Base-by-base conservation (phyloP, 2,113 vertebrate genomes). In the Elephas maximus region DNA sequence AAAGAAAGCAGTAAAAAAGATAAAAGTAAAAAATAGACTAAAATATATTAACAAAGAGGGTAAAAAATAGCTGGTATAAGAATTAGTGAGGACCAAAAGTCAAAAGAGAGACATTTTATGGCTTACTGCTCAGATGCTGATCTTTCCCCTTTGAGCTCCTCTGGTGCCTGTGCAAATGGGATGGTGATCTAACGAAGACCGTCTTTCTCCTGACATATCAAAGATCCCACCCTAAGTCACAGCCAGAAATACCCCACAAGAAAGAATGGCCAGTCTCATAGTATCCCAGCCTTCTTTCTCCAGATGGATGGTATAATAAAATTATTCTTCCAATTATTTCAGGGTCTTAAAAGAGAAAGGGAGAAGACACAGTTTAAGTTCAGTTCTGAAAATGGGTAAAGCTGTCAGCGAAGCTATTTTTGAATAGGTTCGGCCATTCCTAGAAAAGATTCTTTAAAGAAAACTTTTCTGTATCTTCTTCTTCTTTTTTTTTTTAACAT, bases 311-410 rank as follows among this genome's bases (percentile, higher is more conserved):
- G 80, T 69, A 92, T 85, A 97, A 96, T 97, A 97, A 97, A 97
- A 97, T 97, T 97, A 95, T 96, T 95, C 95, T 95, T 96, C 97
- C 97, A 98, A 98, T 98, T 98, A 98, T 98, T 98, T 97, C 63
- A 96, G 62, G 28, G 33, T 57, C 73, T 97, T 95, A 45, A 95
- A 94, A 96, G 95, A 78, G 87, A 96, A 87, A 83, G n/a, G 41
- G 62, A 95, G 76, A 97, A 97, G 93, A 67, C 77, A 82, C 2
- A 57, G 94, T 57, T 88, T 65, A 96, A 96, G 84, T 95, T 97
- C 95, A 91, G 11, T 92, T 91, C 73, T 97, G 93, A 93, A 97
- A 97, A 95, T 74, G 60, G 10, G 1, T 79, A 76, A 85, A 94
- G 77, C 62, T 97, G 91, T 87, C 90, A 95, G 90, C 3, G 28